phyloP scores from a whole-genome alignment of 2,888 invertebrate species.

The Archips crataeganus region DNA sequence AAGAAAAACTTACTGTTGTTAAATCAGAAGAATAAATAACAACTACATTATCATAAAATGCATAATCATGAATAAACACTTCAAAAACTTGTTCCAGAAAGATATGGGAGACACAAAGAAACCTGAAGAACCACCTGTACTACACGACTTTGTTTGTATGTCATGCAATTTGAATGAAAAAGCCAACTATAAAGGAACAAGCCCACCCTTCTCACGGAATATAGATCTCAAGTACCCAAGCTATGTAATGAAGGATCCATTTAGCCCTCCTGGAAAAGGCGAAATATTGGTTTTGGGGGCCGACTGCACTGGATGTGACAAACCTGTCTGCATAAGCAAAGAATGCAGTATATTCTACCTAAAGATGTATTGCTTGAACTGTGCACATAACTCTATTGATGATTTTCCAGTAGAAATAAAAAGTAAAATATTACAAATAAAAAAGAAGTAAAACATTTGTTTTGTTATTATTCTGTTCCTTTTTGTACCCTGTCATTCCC shows the following conservation, averaged over 20 bases:
- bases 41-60: slow-evolving; percentile 42
- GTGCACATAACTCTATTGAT: slow-evolving; percentile 86
- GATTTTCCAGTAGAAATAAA: slow-evolving; percentile 90
- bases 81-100: slow-evolving; percentile 60
- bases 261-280: slow-evolving; percentile 90
- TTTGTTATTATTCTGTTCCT: slow-evolving; percentile 4
- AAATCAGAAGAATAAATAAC: slow-evolving; percentile 55
- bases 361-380: slow-evolving; percentile 90
- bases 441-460: slow-evolving; percentile 58
- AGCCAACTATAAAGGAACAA: slow-evolving; percentile 91
- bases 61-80: slow-evolving; percentile 22
- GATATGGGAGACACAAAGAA: slow-evolving; percentile 61
- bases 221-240: slow-evolving; percentile 89
- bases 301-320: slow-evolving; percentile 89
- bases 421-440: slow-evolving; percentile 83
- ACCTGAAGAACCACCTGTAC: slow-evolving; percentile 45
- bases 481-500: background rate
- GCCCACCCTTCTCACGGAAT: slow-evolving; percentile 90
- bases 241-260: slow-evolving; percentile 95
- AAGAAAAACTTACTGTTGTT: slow-evolving; percentile 76
- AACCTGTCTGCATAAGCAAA: slow-evolving; percentile 89
- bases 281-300: slow-evolving; percentile 92
- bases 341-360: slow-evolving; percentile 93
- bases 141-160: slow-evolving; percentile 87
- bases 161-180: slow-evolving; percentile 89